phyloP scores from a whole-genome alignment of 2,888 invertebrate species.

The Lucinisca nassula region DNA sequence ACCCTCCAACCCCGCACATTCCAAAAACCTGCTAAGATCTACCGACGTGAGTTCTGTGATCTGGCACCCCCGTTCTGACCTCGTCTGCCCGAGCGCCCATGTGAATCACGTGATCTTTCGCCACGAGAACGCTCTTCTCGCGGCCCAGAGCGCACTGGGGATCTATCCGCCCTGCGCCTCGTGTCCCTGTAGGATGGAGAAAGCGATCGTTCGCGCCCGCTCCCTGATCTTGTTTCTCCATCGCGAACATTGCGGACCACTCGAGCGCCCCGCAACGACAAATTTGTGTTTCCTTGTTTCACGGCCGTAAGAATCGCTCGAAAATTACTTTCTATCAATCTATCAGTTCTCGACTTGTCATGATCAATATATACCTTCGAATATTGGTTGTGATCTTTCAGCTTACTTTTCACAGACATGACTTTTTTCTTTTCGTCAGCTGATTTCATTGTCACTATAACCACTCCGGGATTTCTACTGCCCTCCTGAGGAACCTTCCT shows the following conservation, averaged over 20 bases:
- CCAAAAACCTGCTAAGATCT: neutral
- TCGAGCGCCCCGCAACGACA: neutral
- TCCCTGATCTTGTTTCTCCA: too few species aligned
- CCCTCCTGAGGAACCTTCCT: neutral
- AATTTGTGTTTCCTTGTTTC: neutral
- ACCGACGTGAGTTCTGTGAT: neutral
- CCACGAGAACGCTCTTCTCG: too few species aligned
- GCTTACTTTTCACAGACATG: neutral
- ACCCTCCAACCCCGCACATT: neutral
- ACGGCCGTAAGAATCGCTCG: neutral
- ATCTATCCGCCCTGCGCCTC: too few species aligned
- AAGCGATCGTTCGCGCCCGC: too few species aligned
- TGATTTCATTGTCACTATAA: constrained; percentile 12
- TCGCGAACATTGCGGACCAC: neutral
- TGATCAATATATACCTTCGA: too few species aligned
- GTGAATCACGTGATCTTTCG: too few species aligned
- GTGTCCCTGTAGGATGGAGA: too few species aligned
- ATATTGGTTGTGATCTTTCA: neutral
- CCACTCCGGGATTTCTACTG: neutral
- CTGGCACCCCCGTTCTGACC: too few species aligned
- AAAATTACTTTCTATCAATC: constrained; percentile 1
- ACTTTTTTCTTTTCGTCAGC: neutral
- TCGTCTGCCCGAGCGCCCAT: too few species aligned
- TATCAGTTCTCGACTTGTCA: neutral
- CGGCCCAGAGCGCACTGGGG: too few species aligned